These are phyloP conservation scores for Oryzias javanicus DNA, from an alignment of 2,113 vertebrate species.

Conservation along the genomic window DNA sequence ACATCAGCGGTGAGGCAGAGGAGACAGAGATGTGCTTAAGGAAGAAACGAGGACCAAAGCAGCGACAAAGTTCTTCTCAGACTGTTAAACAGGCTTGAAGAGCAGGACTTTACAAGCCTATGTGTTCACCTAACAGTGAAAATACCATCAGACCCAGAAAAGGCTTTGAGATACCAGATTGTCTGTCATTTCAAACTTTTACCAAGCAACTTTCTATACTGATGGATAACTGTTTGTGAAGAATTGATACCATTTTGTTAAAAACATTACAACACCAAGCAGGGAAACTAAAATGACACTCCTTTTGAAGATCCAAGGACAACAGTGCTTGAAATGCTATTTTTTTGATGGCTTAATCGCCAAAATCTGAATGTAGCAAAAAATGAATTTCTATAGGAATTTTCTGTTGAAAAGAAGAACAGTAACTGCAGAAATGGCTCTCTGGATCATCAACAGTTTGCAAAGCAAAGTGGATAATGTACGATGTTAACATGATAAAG, in stretches of 20 bases:
- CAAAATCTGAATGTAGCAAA: constrained; percentile 50
- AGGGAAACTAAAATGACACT: constrained; percentile 4
- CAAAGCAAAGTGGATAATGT: constrained; percentile 31
- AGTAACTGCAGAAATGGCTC: constrained; percentile 17
- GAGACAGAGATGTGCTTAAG: constrained; percentile 10
- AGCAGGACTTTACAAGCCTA: constrained; percentile 8
- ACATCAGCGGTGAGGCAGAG: constrained; percentile 4
- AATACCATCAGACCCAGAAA: constrained; percentile 10
- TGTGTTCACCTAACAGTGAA: constrained; percentile 15
- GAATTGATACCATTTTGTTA: constrained; percentile 5
- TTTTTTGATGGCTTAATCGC: constrained; percentile 18
- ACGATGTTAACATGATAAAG: constrained; percentile 43
- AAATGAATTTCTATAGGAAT: constrained; percentile 11
- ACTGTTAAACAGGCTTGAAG: neutral
- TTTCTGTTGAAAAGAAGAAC: constrained; percentile 1
- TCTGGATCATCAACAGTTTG: constrained; percentile 32
- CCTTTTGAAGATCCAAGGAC: constrained; percentile 13
- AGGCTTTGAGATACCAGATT: constrained; percentile 15
- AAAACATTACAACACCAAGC: constrained; percentile 36
- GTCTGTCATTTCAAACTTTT: constrained; percentile 21
- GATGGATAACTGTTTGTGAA: constrained; percentile 27
- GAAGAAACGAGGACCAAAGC: constrained; percentile 15
- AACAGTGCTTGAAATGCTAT: constrained; percentile 3
- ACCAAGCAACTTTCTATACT: constrained; percentile 15
- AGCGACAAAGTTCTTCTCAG: constrained; percentile 10